Evolutionary conservation across 1,140 invertebrate genomes (phyloP).

Genomic region (Proales similis): DNA sequence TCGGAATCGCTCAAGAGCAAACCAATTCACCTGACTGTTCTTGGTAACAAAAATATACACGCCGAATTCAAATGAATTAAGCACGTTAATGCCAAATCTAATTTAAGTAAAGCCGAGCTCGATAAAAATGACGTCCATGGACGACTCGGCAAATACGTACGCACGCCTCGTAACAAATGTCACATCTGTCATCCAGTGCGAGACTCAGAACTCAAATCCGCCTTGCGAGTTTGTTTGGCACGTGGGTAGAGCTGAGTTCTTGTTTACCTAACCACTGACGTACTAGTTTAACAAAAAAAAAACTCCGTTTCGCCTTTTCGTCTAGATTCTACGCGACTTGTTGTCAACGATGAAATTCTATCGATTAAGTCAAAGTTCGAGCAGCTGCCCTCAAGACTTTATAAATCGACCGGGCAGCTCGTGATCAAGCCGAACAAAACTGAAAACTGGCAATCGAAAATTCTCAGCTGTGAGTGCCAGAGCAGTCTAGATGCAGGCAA

Average conservation of each 20-base stretch:
- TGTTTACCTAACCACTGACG: too few relatives aligned
- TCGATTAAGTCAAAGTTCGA: background rate
- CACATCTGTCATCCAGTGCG: constrained; percentile 8
- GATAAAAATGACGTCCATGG: constrained; percentile 1
- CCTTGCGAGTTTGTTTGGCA: constrained; percentile 18
- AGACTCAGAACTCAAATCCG: constrained; percentile 21
- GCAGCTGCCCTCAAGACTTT: constrained; percentile 18
- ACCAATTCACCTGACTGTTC: constrained; percentile 10
- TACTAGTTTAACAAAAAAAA: background rate
- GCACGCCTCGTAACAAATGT: constrained; percentile 19
- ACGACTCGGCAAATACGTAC: constrained; percentile 2
- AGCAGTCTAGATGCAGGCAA: background rate
- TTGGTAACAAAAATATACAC: too few relatives aligned
- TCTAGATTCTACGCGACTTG: constrained; percentile 23
- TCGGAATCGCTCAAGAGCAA: background rate
- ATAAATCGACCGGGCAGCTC: constrained; percentile 19
- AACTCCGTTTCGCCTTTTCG: background rate
- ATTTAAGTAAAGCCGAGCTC: constrained; percentile 16
- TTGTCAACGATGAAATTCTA: constrained; percentile 7
- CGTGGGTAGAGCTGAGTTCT: too few relatives aligned
- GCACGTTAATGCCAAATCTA: too few relatives aligned
- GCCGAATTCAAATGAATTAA: too few relatives aligned
- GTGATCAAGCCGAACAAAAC: constrained; percentile 4
- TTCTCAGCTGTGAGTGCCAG: constrained; percentile 30
- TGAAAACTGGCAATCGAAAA: constrained; percentile 18